Conservation (phyloP, 2,113 vertebrate species). For the Thalassoma bifasciatum region DNA sequence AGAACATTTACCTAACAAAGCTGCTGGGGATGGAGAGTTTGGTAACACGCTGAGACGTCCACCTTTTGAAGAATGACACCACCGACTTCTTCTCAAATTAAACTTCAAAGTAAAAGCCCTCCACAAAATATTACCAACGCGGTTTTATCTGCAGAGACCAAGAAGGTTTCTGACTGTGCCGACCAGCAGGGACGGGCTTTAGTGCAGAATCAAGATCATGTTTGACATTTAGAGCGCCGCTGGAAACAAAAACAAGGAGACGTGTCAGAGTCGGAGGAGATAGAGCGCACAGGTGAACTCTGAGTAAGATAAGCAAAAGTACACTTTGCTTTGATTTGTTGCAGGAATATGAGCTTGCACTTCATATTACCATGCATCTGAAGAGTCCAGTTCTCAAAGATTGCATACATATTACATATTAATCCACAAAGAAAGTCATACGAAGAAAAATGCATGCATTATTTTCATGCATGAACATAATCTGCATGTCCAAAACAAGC, state of each 20-base stretch:
- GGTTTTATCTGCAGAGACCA: constrained; percentile 23
- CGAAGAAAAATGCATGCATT: no score
- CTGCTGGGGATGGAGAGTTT: constrained; percentile 37
- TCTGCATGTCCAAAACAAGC: no score
- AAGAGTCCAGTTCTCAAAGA: no score
- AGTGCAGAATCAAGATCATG: constrained; percentile 46
- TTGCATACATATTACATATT: no score
- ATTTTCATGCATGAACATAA: no score
- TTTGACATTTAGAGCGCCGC: constrained; percentile 48
- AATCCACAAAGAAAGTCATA: no score
- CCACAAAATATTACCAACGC: constrained; percentile 31
- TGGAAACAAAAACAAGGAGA: not conserved
- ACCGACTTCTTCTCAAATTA: constrained; percentile 33
- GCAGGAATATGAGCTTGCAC: no score
- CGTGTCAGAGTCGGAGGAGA: not conserved
- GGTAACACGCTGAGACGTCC: constrained; percentile 42
- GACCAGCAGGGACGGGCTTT: constrained; percentile 32
- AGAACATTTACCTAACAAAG: constrained; percentile 57
- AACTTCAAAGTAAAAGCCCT: constrained; percentile 41
- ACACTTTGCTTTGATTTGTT: no score
- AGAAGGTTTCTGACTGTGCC: no score
- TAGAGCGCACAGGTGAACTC: not conserved
- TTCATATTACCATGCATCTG: no score
- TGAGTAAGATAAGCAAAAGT: no score
- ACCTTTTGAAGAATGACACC: constrained; percentile 59